Evolutionary conservation across 2,797 vertebrate species (phyloP), one percentile per base, ranked within the genome.

Genomic region (Peromyscus attwateri): DNA sequence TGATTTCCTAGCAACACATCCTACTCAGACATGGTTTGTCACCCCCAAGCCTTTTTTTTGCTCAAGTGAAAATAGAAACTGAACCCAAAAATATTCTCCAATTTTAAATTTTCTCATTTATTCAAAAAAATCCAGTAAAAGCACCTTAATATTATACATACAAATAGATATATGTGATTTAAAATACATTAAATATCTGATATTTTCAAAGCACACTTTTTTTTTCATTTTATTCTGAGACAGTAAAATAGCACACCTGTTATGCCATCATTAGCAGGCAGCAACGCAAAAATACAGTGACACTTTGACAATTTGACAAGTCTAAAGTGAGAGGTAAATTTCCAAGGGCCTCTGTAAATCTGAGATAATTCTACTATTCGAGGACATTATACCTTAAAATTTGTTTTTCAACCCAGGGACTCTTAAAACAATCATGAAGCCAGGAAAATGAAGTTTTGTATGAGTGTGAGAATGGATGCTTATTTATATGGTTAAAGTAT

Each of bases 251-350:
- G 40, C 80, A 95, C 57, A 91, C 89, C 94, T 97, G 52, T 88
- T 85, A 43, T 92, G 87, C 85, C 93, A 96, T 94, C 94, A 97
- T 97, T 98, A 97, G 75, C 71, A 98, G 92, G 82, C 92, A 77
- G 55, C 87, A 92, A 85, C 93, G 37, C 71, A 96, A 97, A 98
- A 85, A 43, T 96, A 57, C 83, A 87, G 73, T 88, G 93, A 95
- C 94, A 92, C 25, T 96, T 90, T 95, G 89, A 97, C 79, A 95
- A 96, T 75, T 96, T 97, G 91, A 95, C 90, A 49, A 96, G 68
- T 98, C 98, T 96, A 75, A 87, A 97, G 60, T 91, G 93, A 95
- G 81, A 96, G 77, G 70, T 96, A 97, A 98, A 95, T 96, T 97
- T 97, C 23, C 82, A 97, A 84, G 87, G 96, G 89, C 82, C 46